Evolutionary conservation across 2,797 vertebrate genomes (phyloP), one percentile per base, ranked within the genome.

Genomic region (Cyprinella venusta): DNA sequence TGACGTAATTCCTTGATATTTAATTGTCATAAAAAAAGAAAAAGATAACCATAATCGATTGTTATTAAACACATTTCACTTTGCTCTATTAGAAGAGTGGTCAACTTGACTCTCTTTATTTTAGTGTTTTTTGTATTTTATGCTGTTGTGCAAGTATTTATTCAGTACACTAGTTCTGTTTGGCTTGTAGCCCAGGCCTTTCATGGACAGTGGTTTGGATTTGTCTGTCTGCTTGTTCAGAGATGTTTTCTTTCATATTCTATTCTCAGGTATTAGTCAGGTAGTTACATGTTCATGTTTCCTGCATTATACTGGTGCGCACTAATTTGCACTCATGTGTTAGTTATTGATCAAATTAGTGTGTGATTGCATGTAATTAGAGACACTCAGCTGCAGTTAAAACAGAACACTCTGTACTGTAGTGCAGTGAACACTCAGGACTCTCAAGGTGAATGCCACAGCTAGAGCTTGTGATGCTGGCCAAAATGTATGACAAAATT

Each of bases 371-470:
- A 36, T 8, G 1, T 83, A 50, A 38, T 79, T 74, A 36, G 12
- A 70, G 76, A 69, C 52, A 45, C 50, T 40, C 26, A 30, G 38
- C n/a, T 38, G 61, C n/a, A 42, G 30, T 48, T 24, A 48, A 21
- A 63, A 52, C 36, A 78, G 42, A 65, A 77, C 26, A 19, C 64
- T 26, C 56, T 83, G 81, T 59, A 24, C 72, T 69, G 48, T 21
- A 79, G 7, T 68, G 24, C 30, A 83, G 65, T 52, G 26, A 74
- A 40, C 3, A 8, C 38, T 64, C 30, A 65, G 63, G 38, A 21
- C 18, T 77, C 21, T 84, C 65, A 89, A 87, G 88, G 88, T 87
- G 82, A 84, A 78, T 30, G 69, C 26, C 71, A 83, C 83, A 24
- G 12, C 72, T 48, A 59, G 75, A 76, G 65, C 45, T 84, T 70